Conservation (phyloP, 2,888 invertebrate species). For the Apamea monoglypha region DNA sequence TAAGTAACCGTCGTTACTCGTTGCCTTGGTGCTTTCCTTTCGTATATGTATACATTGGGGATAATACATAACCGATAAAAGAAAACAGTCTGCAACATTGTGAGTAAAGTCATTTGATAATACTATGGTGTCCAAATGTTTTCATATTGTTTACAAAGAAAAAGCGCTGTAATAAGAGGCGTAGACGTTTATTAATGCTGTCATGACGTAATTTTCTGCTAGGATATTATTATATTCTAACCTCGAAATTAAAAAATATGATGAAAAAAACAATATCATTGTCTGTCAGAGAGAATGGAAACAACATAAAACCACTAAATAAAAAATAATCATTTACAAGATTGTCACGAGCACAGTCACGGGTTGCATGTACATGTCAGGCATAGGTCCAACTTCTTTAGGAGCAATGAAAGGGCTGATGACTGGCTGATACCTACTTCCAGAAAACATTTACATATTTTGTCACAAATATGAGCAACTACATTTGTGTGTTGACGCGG, state of each 20-base stretch:
- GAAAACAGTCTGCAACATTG: slow-evolving; percentile 13
- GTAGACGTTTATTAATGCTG: slow-evolving; percentile 11
- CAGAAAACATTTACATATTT: too few species aligned
- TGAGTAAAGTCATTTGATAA: slow-evolving; percentile 10
- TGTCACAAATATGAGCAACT: too few species aligned
- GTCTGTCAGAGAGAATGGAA: neutral
- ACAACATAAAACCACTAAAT: neutral
- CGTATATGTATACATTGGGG: neutral
- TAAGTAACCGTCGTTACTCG: too few species aligned
- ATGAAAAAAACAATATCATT: neutral
- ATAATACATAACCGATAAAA: slow-evolving; percentile 3
- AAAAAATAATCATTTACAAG: neutral
- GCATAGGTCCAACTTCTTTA: neutral
- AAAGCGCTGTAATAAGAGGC: neutral
- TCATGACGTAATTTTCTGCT: neutral
- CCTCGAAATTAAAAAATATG: too few species aligned
- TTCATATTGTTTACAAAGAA: slow-evolving; percentile 8
- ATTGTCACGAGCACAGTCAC: neutral
- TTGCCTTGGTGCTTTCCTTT: too few species aligned
- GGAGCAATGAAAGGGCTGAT: neutral
- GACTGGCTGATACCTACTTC: too few species aligned
- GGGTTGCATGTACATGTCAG: neutral
- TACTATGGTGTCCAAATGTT: slow-evolving; percentile 12
- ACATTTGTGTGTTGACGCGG: too few species aligned
- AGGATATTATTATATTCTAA: neutral